Percentiles rank a stretch among this genome's conserved stretches.
phyloP scores from a whole-genome alignment of 2,888 invertebrate species.

The Caenorhabditis panamensis region DNA sequence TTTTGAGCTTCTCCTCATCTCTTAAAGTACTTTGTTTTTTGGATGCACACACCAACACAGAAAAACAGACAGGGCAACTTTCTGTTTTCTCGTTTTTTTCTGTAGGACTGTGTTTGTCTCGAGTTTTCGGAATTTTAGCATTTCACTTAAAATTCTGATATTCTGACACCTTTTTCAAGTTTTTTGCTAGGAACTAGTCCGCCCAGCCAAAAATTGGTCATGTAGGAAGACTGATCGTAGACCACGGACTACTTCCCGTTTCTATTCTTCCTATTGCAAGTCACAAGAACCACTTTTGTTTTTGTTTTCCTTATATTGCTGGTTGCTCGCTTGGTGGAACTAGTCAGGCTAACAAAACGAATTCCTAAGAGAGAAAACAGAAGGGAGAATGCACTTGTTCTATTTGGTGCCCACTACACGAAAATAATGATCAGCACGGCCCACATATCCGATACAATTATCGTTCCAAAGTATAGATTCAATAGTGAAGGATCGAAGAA shows the following conservation, averaged over 20 bases:
- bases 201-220: slow-evolving; percentile 30
- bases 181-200: too few relatives aligned
- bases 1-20: slow-evolving; percentile 20
- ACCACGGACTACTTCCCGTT: slow-evolving; percentile 27
- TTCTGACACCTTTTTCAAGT: too few relatives aligned
- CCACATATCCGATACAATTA: slow-evolving; percentile 10
- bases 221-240: slow-evolving; percentile 35
- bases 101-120: too few relatives aligned
- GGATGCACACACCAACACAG: slow-evolving; percentile 1
- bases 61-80: slow-evolving; percentile 12
- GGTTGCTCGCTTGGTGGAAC: background rate
- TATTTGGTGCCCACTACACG: background rate
- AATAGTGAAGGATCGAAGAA: background rate
- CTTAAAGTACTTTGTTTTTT: slow-evolving; percentile 22
- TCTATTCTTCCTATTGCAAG: background rate
- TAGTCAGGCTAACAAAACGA: background rate
- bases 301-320: background rate
- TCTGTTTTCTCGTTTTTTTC: background rate
- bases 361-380: background rate
- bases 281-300: background rate
- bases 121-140: too few relatives aligned
- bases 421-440: background rate
- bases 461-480: slow-evolving; percentile 1
- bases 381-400: background rate
- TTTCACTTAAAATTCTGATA: too few relatives aligned